Percentiles rank a stretch among this genome's conserved stretches.
phyloP scores from a whole-genome alignment of 37 sponge, comb jelly and placozoan species.

The Petrosia ficiformis region DNA sequence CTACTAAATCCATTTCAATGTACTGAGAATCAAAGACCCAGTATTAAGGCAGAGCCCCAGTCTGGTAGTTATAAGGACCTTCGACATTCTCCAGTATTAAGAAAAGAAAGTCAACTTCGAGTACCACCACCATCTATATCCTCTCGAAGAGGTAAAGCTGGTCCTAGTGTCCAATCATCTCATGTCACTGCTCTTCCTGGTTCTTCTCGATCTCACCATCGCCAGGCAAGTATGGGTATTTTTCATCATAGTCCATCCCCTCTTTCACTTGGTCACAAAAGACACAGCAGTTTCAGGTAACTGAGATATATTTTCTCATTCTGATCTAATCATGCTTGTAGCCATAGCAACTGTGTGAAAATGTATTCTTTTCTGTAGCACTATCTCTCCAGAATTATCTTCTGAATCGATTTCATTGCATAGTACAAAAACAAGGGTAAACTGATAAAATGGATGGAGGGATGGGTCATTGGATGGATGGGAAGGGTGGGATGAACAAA shows the following conservation, averaged over 20 bases:
- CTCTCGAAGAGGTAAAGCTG: not conserved
- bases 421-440: slow-evolving; percentile 5
- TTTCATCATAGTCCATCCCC: not conserved
- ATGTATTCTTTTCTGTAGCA: too few relatives aligned
- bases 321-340: too few relatives aligned
- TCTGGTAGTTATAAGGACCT: slow-evolving; percentile 3
- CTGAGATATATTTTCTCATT: not conserved
- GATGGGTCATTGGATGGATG: too few relatives aligned
- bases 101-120: not conserved
- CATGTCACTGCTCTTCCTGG: not conserved
- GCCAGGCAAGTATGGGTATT: not conserved
- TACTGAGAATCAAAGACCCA: not conserved
- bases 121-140: not conserved
- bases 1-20: not conserved
- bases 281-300: not conserved
- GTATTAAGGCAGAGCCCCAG: not conserved
- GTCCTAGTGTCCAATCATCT: not conserved
- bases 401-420: not conserved
- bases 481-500: too few relatives aligned
- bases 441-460: too few relatives aligned
- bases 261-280: not conserved
- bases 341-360: too few relatives aligned
- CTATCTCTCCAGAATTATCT: too few relatives aligned
- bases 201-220: not conserved
- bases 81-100: not conserved